phyloP scores from a whole-genome alignment of 2,888 invertebrate genomes.

The Troides aeacus region DNA sequence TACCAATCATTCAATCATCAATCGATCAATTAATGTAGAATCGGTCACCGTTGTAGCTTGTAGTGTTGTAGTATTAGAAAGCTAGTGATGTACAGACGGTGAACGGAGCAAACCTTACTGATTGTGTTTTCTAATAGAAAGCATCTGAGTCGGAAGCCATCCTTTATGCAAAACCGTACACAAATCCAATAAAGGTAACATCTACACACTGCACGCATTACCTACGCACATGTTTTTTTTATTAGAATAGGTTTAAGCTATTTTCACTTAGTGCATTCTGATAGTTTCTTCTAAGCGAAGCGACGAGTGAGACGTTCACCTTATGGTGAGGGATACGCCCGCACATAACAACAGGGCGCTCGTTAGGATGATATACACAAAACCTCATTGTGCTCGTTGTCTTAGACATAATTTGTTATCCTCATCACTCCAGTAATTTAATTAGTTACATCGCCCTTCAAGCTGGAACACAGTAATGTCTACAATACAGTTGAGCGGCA shows the following conservation, averaged over 20 bases:
- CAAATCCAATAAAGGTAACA: neutral
- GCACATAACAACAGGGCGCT: too few relatives aligned
- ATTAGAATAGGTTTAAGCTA: neutral
- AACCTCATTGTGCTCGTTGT: too few relatives aligned
- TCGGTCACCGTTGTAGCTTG: neutral
- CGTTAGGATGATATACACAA: too few relatives aligned
- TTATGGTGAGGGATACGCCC: too few relatives aligned
- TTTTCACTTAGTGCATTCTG: too few relatives aligned
- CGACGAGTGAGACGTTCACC: too few relatives aligned
- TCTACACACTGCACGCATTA: neutral
- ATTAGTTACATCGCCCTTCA: too few relatives aligned
- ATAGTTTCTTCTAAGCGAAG: too few relatives aligned
- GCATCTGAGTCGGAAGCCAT: neutral
- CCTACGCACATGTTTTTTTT: neutral
- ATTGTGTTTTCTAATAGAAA: conserved; percentile 7
- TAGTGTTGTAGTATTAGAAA: neutral
- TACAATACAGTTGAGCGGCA: too few relatives aligned
- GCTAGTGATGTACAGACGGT: neutral
- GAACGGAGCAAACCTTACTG: neutral
- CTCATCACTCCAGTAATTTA: too few relatives aligned
- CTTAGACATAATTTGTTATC: too few relatives aligned
- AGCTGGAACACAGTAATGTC: too few relatives aligned
- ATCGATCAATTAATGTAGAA: neutral
- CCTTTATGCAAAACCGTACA: conserved; percentile 1
- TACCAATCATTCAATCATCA: neutral